Conservation (phyloP, 1,140 invertebrate species). For the Rhagoletis pomonella region DNA sequence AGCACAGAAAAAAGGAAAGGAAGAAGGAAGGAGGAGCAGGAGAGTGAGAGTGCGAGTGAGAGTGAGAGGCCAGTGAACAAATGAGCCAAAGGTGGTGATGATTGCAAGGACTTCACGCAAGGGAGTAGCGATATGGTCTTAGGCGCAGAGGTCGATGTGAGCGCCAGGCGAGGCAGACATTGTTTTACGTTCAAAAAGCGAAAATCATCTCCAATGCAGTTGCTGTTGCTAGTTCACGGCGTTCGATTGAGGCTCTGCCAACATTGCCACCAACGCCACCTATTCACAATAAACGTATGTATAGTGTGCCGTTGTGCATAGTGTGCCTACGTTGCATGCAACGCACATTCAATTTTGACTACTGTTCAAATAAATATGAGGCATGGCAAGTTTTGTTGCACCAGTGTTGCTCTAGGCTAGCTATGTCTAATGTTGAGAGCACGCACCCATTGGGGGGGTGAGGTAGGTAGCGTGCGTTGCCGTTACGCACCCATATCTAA, state of each 20-base stretch:
- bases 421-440: not conserved
- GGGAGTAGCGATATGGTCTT: not conserved
- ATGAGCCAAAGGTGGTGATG: not conserved
- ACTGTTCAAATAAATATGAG: slow-evolving; percentile 36
- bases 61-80: too few species aligned
- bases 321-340: not conserved
- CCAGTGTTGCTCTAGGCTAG: not conserved
- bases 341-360: slow-evolving; percentile 13
- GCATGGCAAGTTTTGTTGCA: slow-evolving; percentile 10
- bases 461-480: not conserved
- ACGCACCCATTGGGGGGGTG: not conserved
- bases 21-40: not conserved
- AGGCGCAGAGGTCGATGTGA: not conserved
- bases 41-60: not conserved
- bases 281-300: not conserved
- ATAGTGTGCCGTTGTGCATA: not conserved
- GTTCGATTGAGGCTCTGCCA: not conserved
- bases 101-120: not conserved
- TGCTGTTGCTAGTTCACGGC: not conserved
- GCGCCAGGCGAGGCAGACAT: not conserved
- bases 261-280: too few species aligned
- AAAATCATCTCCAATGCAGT: slow-evolving; percentile 22
- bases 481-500: slow-evolving; percentile 5
- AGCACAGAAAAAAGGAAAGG: not conserved
- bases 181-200: slow-evolving; percentile 33